Evolutionary conservation across 2,113 vertebrate genomes (phyloP), one percentile per base, ranked within the genome.

Genomic region (Chaetura pelagica): DNA sequence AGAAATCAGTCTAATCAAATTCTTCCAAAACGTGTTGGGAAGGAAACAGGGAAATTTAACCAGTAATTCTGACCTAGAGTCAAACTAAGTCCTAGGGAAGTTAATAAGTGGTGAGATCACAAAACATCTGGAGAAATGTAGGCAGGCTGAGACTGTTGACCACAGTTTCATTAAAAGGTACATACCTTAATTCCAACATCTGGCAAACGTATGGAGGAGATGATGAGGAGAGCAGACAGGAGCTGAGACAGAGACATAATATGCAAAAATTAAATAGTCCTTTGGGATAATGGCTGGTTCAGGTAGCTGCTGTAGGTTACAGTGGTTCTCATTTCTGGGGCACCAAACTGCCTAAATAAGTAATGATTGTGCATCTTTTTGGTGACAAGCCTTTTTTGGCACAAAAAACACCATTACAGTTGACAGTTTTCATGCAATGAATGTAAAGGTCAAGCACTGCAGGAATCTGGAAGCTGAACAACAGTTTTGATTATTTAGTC

Each of bases 51-150:
- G n/a, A 74, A 46, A 54, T 93, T 46, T 76, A 87, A 82, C 44
- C 44, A 69, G n/a, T 82, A 62, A 82, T 88, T 84, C 80, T 90
- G 64, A 76, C 64, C 49, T 64, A 34, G 29, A 74, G 42, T 87
- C 38, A 63, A 46, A 5, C 52, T 62, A 52, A 76, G 12, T 90
- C 58, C 59, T 67, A 52, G 51, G 68, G 84, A 89, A 8, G 1
- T 94, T 92, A 90, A 1, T 81, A 82, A 93, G 76, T 81, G 72
- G 22, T 96, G 93, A 96, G 92, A 94, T 96, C 96, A 96, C 76
- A 76, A 69, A 93, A 93, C 83, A 93, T 94, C 88, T 96, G 96
- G 68, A 92, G 69, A 89, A 95, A 93, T 76, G 76, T 57, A 88
- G 95, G 62, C 80, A 79, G 58, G 68, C 22, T 71, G 64, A 58